A percentile compares a stretch with the other conserved stretches of the same genome.
phyloP scores from a whole-genome alignment of 2,113 vertebrate genomes.

The Calypte anna region DNA sequence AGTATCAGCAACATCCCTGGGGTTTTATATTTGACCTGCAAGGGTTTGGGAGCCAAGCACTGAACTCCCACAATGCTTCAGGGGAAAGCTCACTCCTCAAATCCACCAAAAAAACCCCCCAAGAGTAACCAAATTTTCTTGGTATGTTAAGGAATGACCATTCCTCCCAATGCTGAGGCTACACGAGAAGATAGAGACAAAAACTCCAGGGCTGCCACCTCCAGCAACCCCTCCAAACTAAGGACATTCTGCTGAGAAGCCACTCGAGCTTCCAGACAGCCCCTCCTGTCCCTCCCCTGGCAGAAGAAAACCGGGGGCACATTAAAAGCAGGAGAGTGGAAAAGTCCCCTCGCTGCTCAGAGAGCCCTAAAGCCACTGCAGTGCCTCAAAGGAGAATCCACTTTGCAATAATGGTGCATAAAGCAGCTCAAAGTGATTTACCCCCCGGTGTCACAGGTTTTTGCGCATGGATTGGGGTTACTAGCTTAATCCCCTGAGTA shows the following conservation, averaged over 20 bases:
- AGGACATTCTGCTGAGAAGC: neutral
- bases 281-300: neutral
- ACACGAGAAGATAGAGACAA: neutral
- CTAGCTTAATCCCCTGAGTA: neutral
- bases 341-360: neutral
- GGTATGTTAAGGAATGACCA: neutral
- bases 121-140: neutral
- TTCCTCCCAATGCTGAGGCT: neutral
- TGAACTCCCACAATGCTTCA: neutral
- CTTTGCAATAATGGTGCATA: conserved; percentile 1
- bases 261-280: neutral
- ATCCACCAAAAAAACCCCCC: neutral
- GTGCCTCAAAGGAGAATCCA: neutral
- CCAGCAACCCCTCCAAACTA: neutral
- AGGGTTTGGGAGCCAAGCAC: neutral
- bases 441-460: neutral
- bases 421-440: conserved; percentile 31
- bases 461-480: neutral
- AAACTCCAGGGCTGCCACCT: neutral
- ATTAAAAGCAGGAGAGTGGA: neutral
- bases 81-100: neutral
- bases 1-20: neutral
- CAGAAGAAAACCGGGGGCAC: neutral
- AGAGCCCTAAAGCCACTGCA: conserved; percentile 5
- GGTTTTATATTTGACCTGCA: accelerated